Evolutionary conservation across 2,113 vertebrate genomes (phyloP), one percentile per base, ranked within the genome.

Genomic region (Chloebia gouldiae): DNA sequence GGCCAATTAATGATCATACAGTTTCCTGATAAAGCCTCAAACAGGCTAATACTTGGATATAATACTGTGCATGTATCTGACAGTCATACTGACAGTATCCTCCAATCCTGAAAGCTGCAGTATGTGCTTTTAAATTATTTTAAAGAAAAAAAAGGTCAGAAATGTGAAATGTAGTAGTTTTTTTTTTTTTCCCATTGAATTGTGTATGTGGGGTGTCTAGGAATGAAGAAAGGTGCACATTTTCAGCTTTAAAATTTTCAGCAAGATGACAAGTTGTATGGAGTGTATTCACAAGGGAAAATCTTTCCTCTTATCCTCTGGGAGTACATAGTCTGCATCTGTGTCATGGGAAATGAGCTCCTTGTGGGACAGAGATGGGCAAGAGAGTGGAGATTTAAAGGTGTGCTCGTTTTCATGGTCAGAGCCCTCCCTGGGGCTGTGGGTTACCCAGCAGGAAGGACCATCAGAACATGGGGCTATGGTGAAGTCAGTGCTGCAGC

Each of bases 11-110:
- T 94, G 86, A 56, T 49, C 2, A 0, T 79, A 82, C 60, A 63
- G 75, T 90, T 94, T 95, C 90, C 93, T 94, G 88, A 92, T 70
- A 81, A 92, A 96, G 76, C 88, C 85, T 96, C 79, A 95, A 60
- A 90, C 37, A 88, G 49, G 21, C 68, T 86, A 79, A 81, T 79
- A 23, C 84, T 87, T 90, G 91, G 88, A 70, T 83, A 72, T 44
- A 92, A 44, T 45, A 15, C 35, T 15, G 10, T 95, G 30, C 27
- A 6, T 73, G 39, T 57, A 37, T 61, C 54, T 54, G 49, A 69
- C 33, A 72, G 51, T 42, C 90, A 28, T 47, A 42, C 49, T 54
- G 51, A 66, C 31, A 76, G 57, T 39, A 90, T 76, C 23, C 50
- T 85, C 35, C 61, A 59, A 61, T 93, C 42, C 75, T 83, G 75